Evolutionary conservation across 2,797 vertebrate species (phyloP).

Genomic region (Mus spretus): DNA sequence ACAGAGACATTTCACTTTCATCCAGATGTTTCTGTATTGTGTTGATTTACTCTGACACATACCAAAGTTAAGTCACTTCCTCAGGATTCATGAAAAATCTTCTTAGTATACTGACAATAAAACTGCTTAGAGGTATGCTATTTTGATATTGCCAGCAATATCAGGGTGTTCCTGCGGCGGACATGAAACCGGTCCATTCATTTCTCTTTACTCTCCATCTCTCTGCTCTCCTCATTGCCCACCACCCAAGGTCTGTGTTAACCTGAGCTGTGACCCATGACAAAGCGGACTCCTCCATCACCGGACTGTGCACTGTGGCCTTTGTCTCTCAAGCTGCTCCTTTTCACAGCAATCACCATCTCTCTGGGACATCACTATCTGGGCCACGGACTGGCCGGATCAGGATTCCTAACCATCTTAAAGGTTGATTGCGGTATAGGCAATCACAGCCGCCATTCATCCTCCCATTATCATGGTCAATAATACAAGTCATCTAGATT

Average conservation of each 20-base stretch:
- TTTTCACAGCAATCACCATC: neutral
- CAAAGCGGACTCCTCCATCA: neutral
- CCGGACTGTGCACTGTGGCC: neutral
- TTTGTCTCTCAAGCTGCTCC: conserved; percentile 55
- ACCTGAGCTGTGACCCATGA: conserved; percentile 66
- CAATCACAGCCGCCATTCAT: conserved; percentile 41
- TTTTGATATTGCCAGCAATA: neutral
- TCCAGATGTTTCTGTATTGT: conserved; percentile 66
- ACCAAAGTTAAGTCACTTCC: conserved; percentile 64
- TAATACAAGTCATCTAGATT: conserved; percentile 29
- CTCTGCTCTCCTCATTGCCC: neutral
- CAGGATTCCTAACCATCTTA: neutral
- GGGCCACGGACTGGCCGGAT: neutral
- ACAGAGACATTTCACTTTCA: conserved; percentile 42
- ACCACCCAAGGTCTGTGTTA: conserved; percentile 25
- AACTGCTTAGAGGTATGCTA: conserved; percentile 4
- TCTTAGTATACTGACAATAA: neutral
- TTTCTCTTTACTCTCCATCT: neutral
- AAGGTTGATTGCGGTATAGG: conserved; percentile 20
- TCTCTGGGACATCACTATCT: neutral
- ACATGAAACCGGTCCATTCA: neutral
- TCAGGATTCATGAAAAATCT: conserved; percentile 49
- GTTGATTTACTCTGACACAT: conserved; percentile 46
- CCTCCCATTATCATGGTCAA: neutral
- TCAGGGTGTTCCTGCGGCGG: neutral